Percentiles rank a stretch among this genome's conserved stretches.
Conservation (phyloP, 2,113 vertebrate genomes). For the Oncorhynchus nerka region DNA sequence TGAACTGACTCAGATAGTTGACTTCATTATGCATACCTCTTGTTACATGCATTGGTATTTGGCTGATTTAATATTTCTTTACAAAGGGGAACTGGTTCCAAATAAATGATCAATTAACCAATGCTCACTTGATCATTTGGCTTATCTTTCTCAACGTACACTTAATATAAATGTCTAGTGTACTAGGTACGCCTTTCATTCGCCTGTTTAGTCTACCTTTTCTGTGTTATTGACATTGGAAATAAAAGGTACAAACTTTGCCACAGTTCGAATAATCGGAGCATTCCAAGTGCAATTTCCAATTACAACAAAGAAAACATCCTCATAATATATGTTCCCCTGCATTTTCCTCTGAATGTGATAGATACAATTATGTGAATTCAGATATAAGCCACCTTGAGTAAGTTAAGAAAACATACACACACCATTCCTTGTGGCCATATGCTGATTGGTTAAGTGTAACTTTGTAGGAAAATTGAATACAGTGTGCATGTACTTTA, state of each 20-base stretch:
- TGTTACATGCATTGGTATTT: not conserved
- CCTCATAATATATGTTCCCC: too few relatives aligned
- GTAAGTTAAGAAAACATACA: not conserved
- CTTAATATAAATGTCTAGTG: not conserved
- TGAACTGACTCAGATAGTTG: constrained; percentile 16
- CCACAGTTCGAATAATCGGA: too few relatives aligned
- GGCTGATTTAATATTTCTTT: not conserved
- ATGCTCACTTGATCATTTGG: too few relatives aligned
- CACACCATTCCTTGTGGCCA: not conserved
- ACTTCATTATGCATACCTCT: not conserved
- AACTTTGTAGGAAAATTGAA: not conserved
- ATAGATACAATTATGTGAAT: too few relatives aligned
- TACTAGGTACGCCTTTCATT: not conserved
- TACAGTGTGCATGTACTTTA: not conserved
- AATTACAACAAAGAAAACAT: too few relatives aligned
- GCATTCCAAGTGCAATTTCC: too few relatives aligned
- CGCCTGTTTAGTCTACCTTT: not conserved
- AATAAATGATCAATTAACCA: too few relatives aligned
- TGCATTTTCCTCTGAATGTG: too few relatives aligned
- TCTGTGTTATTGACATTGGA: too few relatives aligned
- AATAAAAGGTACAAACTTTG: too few relatives aligned
- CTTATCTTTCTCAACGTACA: not conserved
- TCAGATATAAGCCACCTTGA: not conserved
- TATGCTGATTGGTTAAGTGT: not conserved
- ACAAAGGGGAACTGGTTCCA: too few relatives aligned